phyloP scores from a whole-genome alignment of 1,140 invertebrate genomes.

The Drosophila fuyamai region DNA sequence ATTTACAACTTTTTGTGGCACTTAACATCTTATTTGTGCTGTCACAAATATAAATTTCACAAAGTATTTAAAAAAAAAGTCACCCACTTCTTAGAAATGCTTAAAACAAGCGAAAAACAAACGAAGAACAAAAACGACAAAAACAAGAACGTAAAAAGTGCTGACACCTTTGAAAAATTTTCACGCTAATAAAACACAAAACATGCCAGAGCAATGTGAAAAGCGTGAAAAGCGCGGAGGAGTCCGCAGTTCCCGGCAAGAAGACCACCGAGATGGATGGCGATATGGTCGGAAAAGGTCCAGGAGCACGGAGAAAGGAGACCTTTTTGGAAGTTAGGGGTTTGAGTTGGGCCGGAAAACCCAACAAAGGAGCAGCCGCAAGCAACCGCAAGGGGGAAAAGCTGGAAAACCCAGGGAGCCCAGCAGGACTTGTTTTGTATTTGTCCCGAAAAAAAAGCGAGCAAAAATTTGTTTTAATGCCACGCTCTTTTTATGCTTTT shows the following conservation, averaged over 20 bases:
- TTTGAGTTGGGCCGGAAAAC: slow-evolving; percentile 3
- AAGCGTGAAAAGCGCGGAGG: slow-evolving; percentile 60
- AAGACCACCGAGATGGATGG: slow-evolving; percentile 33
- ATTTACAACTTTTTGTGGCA: slow-evolving; percentile 1
- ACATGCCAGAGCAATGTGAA: slow-evolving; percentile 68
- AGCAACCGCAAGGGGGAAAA: slow-evolving; percentile 43
- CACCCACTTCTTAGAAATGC: slow-evolving; percentile 39
- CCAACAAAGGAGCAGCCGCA: slow-evolving; percentile 45
- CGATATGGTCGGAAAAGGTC: slow-evolving; percentile 61
- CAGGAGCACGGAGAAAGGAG: not conserved
- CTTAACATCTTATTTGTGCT: slow-evolving; percentile 20
- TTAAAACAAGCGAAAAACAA: slow-evolving; percentile 15
- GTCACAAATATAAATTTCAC: slow-evolving; percentile 24
- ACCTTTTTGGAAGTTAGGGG: too few relatives aligned
- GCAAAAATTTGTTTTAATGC: slow-evolving; percentile 78
- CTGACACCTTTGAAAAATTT: slow-evolving; percentile 81
- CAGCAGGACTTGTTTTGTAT: slow-evolving; percentile 65
- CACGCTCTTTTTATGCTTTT: slow-evolving; percentile 73
- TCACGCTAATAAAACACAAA: slow-evolving; percentile 82
- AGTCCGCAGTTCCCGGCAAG: slow-evolving; percentile 8
- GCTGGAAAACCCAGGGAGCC: slow-evolving; percentile 13
- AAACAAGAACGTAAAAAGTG: slow-evolving; percentile 64
- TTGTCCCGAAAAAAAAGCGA: slow-evolving; percentile 43
- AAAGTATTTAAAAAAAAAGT: slow-evolving; percentile 35
- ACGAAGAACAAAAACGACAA: slow-evolving; percentile 17